Evolutionary conservation across 2,113 vertebrate species (phyloP).

Genomic region (Esox niger): DNA sequence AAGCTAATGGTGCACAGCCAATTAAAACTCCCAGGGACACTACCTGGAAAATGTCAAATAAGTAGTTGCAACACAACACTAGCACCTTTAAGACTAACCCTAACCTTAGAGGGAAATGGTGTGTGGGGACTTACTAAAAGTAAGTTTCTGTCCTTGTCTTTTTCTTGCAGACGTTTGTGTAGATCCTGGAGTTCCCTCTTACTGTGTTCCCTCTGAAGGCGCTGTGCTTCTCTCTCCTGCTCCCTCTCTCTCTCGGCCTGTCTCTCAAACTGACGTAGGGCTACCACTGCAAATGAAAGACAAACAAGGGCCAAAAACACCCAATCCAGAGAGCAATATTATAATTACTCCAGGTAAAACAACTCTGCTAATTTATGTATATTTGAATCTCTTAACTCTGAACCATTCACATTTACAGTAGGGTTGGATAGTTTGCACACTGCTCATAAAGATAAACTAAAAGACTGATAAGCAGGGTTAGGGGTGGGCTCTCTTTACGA

Average conservation of each 20-base stretch:
- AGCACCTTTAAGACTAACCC: too few relatives aligned
- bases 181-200: constrained; percentile 46
- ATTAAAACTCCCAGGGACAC: too few relatives aligned
- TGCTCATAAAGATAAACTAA: too few relatives aligned
- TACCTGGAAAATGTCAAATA: too few relatives aligned
- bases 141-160: constrained; percentile 45
- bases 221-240: constrained; percentile 41
- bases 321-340: neutral
- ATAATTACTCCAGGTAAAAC: too few relatives aligned
- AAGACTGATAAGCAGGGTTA: too few relatives aligned
- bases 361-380: neutral
- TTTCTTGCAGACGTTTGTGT: constrained; percentile 51
- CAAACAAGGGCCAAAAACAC: constrained; percentile 33
- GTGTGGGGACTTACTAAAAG: constrained; percentile 47
- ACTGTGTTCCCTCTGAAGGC: constrained; percentile 35
- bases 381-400: neutral
- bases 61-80: too few relatives aligned
- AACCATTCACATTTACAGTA: too few relatives aligned
- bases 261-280: constrained; percentile 68
- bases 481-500: too few relatives aligned
- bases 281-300: constrained; percentile 66
- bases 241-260: constrained; percentile 54
- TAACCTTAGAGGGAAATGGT: neutral
- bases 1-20: too few relatives aligned
- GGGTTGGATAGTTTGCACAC: too few relatives aligned